phyloP scores from a whole-genome alignment of 1,140 invertebrate species.

The Ostrea edulis region DNA sequence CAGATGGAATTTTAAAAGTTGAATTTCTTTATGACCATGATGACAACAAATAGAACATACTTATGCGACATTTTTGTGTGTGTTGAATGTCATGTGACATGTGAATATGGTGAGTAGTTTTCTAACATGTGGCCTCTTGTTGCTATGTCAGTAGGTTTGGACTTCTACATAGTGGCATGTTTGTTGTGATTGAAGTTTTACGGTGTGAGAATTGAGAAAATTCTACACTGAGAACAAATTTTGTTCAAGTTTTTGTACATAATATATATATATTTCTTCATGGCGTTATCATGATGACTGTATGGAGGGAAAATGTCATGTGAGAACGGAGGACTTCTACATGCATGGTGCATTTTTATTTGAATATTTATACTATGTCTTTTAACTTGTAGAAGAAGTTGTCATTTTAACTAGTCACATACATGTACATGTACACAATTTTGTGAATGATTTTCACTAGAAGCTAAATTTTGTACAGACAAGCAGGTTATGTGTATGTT shows the following conservation, averaged over 20 bases:
- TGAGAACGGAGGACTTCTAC: constrained; percentile 20
- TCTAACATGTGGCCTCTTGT: neutral
- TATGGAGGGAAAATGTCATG: constrained; percentile 11
- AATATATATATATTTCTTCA: neutral
- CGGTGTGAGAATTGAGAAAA: constrained; percentile 27
- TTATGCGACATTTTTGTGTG: too few species aligned
- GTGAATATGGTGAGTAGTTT: neutral
- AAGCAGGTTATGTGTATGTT: too few species aligned
- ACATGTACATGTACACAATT: constrained; percentile 20
- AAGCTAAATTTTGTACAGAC: too few species aligned
- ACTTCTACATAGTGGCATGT: neutral
- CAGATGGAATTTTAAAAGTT: too few species aligned
- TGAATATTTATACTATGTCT: neutral
- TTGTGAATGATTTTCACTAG: neutral
- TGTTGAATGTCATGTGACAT: neutral
- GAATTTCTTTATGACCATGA: too few species aligned
- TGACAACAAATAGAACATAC: too few species aligned
- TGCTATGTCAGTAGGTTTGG: constrained; percentile 13
- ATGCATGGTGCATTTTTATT: constrained; percentile 3
- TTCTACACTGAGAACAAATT: constrained; percentile 29
- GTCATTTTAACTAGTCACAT: neutral
- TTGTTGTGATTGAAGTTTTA: neutral
- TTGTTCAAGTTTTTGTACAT: constrained; percentile 8
- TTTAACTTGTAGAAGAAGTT: neutral
- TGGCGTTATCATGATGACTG: neutral